A percentile compares a stretch with the other conserved stretches of the same genome.
These are phyloP conservation scores for Peromyscus attwateri DNA, from an alignment of 2,797 vertebrate genomes.

Conservation along the genomic window DNA sequence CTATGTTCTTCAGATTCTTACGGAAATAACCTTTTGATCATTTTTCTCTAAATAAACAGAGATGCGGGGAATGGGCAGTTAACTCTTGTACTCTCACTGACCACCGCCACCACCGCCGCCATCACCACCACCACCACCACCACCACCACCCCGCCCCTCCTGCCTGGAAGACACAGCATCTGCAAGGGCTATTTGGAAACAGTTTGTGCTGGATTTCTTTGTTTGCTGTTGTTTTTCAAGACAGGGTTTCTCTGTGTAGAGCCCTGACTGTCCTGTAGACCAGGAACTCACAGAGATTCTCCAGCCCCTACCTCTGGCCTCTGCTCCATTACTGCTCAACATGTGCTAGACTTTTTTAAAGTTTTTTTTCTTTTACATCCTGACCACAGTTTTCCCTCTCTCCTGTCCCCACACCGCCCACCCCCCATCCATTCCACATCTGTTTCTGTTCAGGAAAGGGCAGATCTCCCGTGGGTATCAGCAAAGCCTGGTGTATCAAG, in stretches of 20 bases:
- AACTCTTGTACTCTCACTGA: not conserved
- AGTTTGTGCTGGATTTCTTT: not conserved
- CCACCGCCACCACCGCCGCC: too few species aligned
- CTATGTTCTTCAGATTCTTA: not conserved
- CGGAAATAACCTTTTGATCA: not conserved
- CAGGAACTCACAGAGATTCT: not conserved
- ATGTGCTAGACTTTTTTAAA: not conserved
- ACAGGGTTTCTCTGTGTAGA: not conserved
- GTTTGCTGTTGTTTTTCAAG: not conserved
- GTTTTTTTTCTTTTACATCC: not conserved
- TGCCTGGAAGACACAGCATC: not conserved
- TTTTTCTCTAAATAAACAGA: not conserved
- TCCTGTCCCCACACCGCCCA: too few species aligned
- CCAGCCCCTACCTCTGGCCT: not conserved
- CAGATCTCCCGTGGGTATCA: not conserved
- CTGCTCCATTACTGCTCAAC: fast-evolving
- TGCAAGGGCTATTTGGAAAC: not conserved
- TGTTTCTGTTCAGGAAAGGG: not conserved
- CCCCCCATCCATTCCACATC: not conserved
- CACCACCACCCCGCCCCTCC: not conserved
- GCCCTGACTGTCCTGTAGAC: not conserved
- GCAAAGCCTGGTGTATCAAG: not conserved
- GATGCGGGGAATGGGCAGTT: not conserved
- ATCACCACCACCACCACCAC: too few species aligned
- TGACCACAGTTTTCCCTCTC: not conserved